Conservation (phyloP, 2,113 vertebrate species). For the Labeo catla region DNA sequence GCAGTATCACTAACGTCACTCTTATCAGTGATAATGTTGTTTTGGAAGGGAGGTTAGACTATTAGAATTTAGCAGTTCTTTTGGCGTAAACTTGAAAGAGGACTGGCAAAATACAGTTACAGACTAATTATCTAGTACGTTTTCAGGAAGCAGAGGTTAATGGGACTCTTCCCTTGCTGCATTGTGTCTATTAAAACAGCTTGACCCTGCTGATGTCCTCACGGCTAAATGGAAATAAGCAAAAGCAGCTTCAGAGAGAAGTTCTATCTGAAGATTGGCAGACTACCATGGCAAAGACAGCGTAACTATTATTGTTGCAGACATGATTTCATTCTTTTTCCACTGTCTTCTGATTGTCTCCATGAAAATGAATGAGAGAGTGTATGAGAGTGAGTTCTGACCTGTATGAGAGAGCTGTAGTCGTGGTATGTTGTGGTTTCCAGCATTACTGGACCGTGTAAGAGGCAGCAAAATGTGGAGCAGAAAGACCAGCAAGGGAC, state of each 20-base stretch:
- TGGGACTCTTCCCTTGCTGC: slow-evolving; percentile 12
- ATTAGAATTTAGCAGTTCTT: too few species aligned
- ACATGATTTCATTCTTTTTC: slow-evolving; percentile 35
- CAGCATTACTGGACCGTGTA: slow-evolving; percentile 53
- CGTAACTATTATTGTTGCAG: background rate
- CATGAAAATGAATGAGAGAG: background rate
- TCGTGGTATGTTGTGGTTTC: slow-evolving; percentile 63
- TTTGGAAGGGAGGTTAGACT: background rate
- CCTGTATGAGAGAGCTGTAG: slow-evolving; percentile 73
- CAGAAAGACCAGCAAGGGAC: background rate
- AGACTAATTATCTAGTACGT: background rate
- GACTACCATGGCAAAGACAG: slow-evolving; percentile 12
- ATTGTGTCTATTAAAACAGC: slow-evolving; percentile 28
- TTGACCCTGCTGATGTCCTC: slow-evolving; percentile 7
- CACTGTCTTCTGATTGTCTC: background rate
- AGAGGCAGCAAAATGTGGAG: slow-evolving; percentile 58
- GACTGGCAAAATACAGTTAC: background rate
- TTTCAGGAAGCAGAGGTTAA: slow-evolving; percentile 6
- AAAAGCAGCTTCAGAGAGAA: background rate
- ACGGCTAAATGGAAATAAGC: background rate
- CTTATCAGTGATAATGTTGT: background rate
- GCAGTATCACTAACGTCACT: background rate
- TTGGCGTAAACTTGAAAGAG: background rate
- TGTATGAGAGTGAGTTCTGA: slow-evolving; percentile 51
- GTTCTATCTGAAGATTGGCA: background rate